Base-by-base conservation (phyloP, 2,888 invertebrate genomes). In the Thumatha senex region DNA sequence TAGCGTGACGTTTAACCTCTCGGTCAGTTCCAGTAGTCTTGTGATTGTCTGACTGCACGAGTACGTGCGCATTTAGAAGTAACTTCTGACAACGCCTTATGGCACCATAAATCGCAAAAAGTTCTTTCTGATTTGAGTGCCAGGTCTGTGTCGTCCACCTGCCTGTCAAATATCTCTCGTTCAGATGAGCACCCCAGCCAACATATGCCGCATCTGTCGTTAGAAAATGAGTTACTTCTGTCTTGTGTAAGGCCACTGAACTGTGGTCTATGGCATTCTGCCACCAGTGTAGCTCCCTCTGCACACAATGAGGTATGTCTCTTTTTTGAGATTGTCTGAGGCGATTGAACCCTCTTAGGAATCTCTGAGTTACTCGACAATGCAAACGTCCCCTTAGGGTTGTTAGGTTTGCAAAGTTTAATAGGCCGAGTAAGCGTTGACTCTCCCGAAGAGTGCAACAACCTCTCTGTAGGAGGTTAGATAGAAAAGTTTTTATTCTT, bases 391-490 rank as follows among this genome's bases (percentile, higher is more conserved):
- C 45, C 45, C 7, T 18, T 2, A 11, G 11, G 1, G 29, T 29
- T 5, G 44, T 40, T 1, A 34, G 11, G 10, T 51, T 55, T 50
- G 58, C 58, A 41, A 65, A 67, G 35, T 65, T 62, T 1, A 61
- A 41, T 30, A 47, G 30, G 0, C 63, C 67, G 12, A 61, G 44
- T 9, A 62, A 13, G 35, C 54, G 48, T 40, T 38, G 45, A 3
- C 7, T 10, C 13, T 44, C 38, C 35, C 5, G n/a, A n/a, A n/a
- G n/a, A n/a, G n/a, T n/a, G n/a, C n/a, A n/a, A n/a, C n/a, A n/a
- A n/a, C n/a, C n/a, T n/a, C n/a, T n/a, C n/a, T n/a, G n/a, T n/a
- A n/a, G n/a, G n/a, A n/a, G n/a, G n/a, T n/a, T n/a, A n/a, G 45
- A 11, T 14, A 45, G 5, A 3, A n/a, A 8, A 11, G 8, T 7